phyloP scores from a whole-genome alignment of 1,140 invertebrate genomes.

The Neomicropteryx cornuta region DNA sequence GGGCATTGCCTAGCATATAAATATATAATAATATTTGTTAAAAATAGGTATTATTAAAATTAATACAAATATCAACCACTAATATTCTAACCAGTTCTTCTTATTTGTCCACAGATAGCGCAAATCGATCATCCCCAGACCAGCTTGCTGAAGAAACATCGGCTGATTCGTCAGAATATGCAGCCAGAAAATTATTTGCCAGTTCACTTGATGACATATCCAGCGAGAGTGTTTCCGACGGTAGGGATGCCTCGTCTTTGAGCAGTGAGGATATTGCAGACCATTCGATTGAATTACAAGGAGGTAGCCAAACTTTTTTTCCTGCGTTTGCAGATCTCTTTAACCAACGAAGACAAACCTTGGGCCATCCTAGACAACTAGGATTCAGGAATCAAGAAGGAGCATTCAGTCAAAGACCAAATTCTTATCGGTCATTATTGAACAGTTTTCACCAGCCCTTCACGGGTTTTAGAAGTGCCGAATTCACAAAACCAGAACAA shows the following conservation, averaged over 20 bases:
- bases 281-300: conserved; percentile 33
- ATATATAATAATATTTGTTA: too few relatives aligned
- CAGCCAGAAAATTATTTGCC: too few relatives aligned
- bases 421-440: conserved; percentile 32
- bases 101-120: too few relatives aligned
- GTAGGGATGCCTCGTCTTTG: conserved; percentile 1
- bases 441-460: conserved; percentile 34
- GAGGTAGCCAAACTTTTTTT: conserved; percentile 35
- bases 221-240: not conserved
- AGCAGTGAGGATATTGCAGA: conserved; percentile 15
- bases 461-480: conserved; percentile 23
- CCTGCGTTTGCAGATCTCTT: conserved; percentile 37
- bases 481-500: conserved; percentile 10
- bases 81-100: too few relatives aligned
- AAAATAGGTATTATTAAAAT: too few relatives aligned
- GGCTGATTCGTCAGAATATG: too few relatives aligned
- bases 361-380: conserved; percentile 21
- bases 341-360: conserved; percentile 18
- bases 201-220: too few relatives aligned
- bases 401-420: conserved; percentile 37
- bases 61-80: too few relatives aligned
- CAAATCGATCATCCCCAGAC: too few relatives aligned
- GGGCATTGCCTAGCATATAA: too few relatives aligned
- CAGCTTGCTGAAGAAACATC: too few relatives aligned
- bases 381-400: conserved; percentile 33